Percentiles rank a stretch among this genome's conserved stretches.
These are phyloP conservation scores for Drosophila fulvimacula DNA, from an alignment of 2,888 invertebrate species.

Conservation along the genomic window DNA sequence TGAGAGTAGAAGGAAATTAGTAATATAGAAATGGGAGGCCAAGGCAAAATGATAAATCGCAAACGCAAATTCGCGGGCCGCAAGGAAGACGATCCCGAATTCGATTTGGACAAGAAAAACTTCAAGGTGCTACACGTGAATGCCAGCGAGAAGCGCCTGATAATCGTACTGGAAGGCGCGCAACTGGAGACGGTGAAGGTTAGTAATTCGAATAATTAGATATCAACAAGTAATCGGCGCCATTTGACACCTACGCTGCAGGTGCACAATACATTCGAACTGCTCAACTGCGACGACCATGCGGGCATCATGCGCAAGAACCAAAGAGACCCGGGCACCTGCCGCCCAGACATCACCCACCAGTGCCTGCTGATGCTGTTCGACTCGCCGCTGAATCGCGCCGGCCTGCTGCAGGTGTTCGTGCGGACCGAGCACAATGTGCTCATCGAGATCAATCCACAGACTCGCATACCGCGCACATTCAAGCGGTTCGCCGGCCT, in stretches of 20 bases:
- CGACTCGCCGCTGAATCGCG: conserved; percentile 98
- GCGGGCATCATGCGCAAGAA: conserved; percentile 92
- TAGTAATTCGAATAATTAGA: background rate
- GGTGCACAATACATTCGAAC: conserved; percentile 94
- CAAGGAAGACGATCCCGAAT: conserved; percentile 89
- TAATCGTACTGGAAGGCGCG: conserved; percentile 96
- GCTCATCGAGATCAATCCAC: conserved; percentile 97
- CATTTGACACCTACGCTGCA: conserved; percentile 79
- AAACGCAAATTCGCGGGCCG: conserved; percentile 81
- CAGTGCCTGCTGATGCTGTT: conserved; percentile 98
- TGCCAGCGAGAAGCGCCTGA: conserved; percentile 95
- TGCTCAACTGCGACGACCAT: conserved; percentile 98
- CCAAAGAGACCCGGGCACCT: conserved; percentile 93
- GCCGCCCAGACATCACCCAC: conserved; percentile 98
- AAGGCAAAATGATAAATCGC: conserved; percentile 80
- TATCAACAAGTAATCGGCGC: background rate
- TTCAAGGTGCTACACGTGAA: conserved; percentile 91
- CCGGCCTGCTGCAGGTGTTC: conserved; percentile 97
- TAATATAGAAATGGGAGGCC: conserved; percentile 74
- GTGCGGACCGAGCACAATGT: conserved; percentile 96
- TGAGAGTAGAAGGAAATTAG: background rate
- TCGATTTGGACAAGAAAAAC: conserved; percentile 91
- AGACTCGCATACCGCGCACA: conserved; percentile 97
- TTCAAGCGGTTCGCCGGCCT: conserved; percentile 98
- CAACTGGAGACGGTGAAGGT: conserved; percentile 98